Evolutionary conservation across 2,797 vertebrate species (phyloP), one percentile per base, ranked within the genome.

Genomic region (Cetoscarus ocellatus): DNA sequence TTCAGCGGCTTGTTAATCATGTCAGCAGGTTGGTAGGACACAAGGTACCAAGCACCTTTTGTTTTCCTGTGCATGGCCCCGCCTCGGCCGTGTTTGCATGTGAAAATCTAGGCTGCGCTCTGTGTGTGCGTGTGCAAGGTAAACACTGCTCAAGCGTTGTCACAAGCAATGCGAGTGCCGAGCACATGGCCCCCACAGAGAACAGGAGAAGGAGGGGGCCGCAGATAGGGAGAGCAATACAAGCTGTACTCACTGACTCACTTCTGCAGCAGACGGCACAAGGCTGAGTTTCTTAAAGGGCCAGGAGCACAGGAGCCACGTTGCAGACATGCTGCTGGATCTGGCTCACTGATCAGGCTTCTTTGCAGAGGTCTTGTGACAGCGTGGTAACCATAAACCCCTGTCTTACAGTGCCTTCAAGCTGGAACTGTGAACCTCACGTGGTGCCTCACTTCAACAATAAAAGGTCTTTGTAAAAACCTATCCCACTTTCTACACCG

Each of bases 191-290:
- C 83, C 27, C 71, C 61, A 73, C 65, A 59, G 77, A 84, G 64
- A 85, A 60, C 3, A 6, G 61, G 74, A 44, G 62, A 14, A 79
- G 85, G 88, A 73, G 83, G 85, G 83, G 82, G 86, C 6, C 40
- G 55, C 45, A 69, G 79, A 75, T 64, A 63, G 86, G 65, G 82
- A 79, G 86, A 88, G 84, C 62, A 80, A 81, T 62, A 84, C 89
- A 85, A 77, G 88, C 82, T 87, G 86, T 77, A 82, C 85, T 87
- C 74, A 87, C 91, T 90, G 91, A 94, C 87, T 94, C 90, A 92
- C 85, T 89, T 73, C 71, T 92, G 91, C 91, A 91, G 90, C 85
- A 88, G 75, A 79, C 72, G 49, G 85, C 74, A 81, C 80, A 71
- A 73, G 86, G 79, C 82, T 73, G 79, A 67, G 59, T 51, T 79